Percentiles rank a stretch among this genome's conserved stretches.
Conservation (phyloP, 1,140 invertebrate species). For the Drosophila paulistorum region DNA sequence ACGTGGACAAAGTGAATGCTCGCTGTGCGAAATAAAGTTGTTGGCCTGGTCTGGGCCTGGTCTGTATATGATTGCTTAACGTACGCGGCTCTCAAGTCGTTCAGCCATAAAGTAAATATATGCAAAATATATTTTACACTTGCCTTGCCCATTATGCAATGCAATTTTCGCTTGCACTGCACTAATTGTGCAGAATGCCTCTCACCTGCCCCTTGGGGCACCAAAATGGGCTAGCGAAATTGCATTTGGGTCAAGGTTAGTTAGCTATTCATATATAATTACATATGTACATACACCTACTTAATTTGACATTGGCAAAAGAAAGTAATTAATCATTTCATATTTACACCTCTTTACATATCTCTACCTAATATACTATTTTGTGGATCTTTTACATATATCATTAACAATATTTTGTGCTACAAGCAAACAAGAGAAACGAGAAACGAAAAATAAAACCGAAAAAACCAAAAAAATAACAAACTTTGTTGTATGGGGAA, state of each 20-base stretch:
- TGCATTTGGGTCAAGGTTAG: slow-evolving; percentile 76
- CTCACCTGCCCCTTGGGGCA: background rate
- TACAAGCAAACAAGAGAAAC: slow-evolving; percentile 42
- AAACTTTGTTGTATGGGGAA: slow-evolving; percentile 49
- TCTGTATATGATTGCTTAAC: slow-evolving; percentile 48
- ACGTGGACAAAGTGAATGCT: slow-evolving; percentile 45
- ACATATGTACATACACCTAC: background rate
- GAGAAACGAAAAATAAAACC: slow-evolving; percentile 43
- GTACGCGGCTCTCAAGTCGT: slow-evolving; percentile 42
- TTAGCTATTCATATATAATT: slow-evolving; percentile 26
- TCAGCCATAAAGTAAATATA: slow-evolving; percentile 53
- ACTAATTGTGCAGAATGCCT: background rate
- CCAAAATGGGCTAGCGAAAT: slow-evolving; percentile 4
- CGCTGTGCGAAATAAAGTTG: slow-evolving; percentile 18
- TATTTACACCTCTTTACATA: slow-evolving; percentile 43
- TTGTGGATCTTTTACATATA: slow-evolving; percentile 30
- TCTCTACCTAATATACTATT: slow-evolving; percentile 27
- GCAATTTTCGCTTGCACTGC: slow-evolving; percentile 37
- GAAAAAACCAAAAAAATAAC: slow-evolving; percentile 19
- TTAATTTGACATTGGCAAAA: slow-evolving; percentile 21
- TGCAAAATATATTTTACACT: slow-evolving; percentile 44
- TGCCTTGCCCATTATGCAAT: slow-evolving; percentile 57
- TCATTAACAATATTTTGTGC: slow-evolving; percentile 48
- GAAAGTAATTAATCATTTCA: slow-evolving; percentile 64
- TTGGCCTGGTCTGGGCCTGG: slow-evolving; percentile 27